Conservation (phyloP, 2,113 vertebrate genomes). For the Halichoeres trimaculatus region DNA sequence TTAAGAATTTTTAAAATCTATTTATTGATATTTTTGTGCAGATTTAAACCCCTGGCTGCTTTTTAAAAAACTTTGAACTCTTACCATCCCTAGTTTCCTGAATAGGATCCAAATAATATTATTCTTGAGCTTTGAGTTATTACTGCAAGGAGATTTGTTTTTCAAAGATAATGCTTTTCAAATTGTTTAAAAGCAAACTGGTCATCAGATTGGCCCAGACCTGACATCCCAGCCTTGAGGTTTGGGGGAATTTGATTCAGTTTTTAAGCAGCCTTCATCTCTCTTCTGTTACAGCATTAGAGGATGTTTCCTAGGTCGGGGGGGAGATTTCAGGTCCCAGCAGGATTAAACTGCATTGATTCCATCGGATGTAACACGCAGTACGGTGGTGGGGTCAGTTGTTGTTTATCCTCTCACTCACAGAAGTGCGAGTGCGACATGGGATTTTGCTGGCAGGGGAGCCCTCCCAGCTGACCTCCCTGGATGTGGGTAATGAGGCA, state of each 20-base stretch:
- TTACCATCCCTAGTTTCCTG: no score
- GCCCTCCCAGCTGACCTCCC: conserved; percentile 41
- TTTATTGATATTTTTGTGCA: no score
- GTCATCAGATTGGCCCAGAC: no score
- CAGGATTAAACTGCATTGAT: background rate
- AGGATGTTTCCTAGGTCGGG: background rate
- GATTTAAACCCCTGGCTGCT: no score
- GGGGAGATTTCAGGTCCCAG: conserved; percentile 12
- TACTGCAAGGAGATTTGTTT: no score
- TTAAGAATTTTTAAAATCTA: no score
- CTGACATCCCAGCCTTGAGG: background rate
- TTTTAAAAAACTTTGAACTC: no score
- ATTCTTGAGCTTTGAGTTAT: no score
- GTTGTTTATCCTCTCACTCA: conserved; percentile 30
- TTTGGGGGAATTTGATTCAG: background rate
- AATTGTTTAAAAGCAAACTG: no score
- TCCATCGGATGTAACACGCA: conserved; percentile 5
- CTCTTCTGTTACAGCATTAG: background rate
- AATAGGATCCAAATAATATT: no score
- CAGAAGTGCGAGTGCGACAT: conserved; percentile 1
- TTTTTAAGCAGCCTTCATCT: background rate
- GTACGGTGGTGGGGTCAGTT: background rate
- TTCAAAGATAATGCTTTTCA: no score
- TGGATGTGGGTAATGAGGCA: conserved; percentile 57
- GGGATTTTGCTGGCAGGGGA: conserved; percentile 27